Evolutionary conservation across 1,140 invertebrate genomes (phyloP), one percentile per base, ranked within the genome.

Genomic region (Drosophila bipectinata): DNA sequence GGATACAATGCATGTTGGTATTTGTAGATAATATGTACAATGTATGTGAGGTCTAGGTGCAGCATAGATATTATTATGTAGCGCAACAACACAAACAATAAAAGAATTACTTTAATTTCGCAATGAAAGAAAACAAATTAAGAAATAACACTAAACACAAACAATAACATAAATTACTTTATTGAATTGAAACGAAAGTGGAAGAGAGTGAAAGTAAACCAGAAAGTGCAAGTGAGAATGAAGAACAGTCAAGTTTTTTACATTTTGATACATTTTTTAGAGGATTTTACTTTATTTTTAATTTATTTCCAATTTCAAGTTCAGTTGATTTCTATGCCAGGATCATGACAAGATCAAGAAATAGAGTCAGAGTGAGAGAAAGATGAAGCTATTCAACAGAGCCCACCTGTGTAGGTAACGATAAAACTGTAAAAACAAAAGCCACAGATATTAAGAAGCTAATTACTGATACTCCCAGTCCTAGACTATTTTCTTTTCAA

Each of bases 21-120:
- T 47, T n/a, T 69, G 67, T 71, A 71, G 67, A 71, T 69, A 69
- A 39, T 63, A 62, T 61, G 32, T 73, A 64, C 48, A 57, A 44
- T 64, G 54, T 44, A 53, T 64, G 56, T 39, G 72, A 76, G 73
- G 45, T 39, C 15, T 58, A 37, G 53, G 37, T 24, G 48, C 54
- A 52, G 47, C 32, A 64, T 71, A 45, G 64, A 32, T 59, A 72
- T 48, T 71, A 72, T 48, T 71, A 56, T 71, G 66, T 62, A 71
- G 79, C 74, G 72, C 72, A 77, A 76, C 64, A 85, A 87, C 53
- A 87, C 64, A 76, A 90, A 85, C 78, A 85, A 87, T 79, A 90
- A 90, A 80, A 74, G 69, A 77, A 87, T 90, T 90, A 90, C 87
- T 90, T 90, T 90, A 90, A 75, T 90, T 90, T 90, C 68, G 82